Percentiles rank a stretch among this genome's conserved stretches.
phyloP scores from a whole-genome alignment of 2,797 vertebrate genomes.

The Pipistrellus pipistrellus region DNA sequence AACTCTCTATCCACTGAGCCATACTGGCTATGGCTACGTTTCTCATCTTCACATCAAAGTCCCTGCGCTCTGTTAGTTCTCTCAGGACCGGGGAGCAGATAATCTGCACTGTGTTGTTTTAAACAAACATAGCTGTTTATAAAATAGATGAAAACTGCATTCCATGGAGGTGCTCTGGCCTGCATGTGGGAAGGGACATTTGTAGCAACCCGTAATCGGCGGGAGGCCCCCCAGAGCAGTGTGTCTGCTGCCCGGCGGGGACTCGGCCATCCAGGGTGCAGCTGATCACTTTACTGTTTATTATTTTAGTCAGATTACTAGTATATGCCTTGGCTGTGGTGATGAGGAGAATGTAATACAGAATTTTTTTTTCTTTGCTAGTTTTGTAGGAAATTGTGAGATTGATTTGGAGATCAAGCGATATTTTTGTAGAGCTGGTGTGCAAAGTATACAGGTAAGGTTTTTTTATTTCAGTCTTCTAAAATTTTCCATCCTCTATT shows the following conservation, averaged over 20 bases:
- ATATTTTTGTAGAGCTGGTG: constrained; percentile 98
- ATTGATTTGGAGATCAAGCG: constrained; percentile 97
- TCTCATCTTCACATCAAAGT: background rate
- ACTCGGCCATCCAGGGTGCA: no score
- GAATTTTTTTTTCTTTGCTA: constrained; percentile 84
- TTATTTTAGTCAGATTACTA: background rate
- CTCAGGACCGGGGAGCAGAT: background rate
- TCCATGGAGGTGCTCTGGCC: background rate
- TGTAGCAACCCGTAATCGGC: background rate
- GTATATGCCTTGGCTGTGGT: background rate
- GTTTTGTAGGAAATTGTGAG: constrained; percentile 97
- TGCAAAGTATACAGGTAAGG: constrained; percentile 98
- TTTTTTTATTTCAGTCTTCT: constrained; percentile 1
- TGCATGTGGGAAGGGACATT: background rate
- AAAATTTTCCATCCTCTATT: constrained; percentile 36
- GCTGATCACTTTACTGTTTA: accelerated
- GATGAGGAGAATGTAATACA: constrained; percentile 54
- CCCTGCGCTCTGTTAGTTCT: background rate
- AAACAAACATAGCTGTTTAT: background rate
- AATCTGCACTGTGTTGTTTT: background rate
- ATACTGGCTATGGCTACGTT: background rate
- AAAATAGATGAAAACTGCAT: background rate
- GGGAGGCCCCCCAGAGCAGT: background rate
- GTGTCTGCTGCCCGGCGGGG: no score
- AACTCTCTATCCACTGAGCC: no score